These are phyloP conservation scores for Caenorhabditis uteleia DNA, from an alignment of 2,888 invertebrate species.

Conservation along the genomic window DNA sequence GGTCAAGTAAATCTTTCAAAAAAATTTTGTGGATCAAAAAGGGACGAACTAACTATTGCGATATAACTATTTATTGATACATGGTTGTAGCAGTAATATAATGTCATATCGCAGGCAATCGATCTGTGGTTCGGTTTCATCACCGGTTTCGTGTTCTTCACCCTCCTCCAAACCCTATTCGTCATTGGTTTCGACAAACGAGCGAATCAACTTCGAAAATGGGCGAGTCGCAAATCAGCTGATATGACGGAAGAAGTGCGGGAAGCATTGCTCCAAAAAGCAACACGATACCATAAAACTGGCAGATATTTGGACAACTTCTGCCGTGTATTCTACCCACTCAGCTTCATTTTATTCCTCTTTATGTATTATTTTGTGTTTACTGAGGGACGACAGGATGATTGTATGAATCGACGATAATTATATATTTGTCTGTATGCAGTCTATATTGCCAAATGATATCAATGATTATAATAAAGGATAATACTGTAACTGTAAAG, in stretches of 20 bases:
- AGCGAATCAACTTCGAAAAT: constrained; percentile 67
- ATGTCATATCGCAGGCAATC: constrained; percentile 68
- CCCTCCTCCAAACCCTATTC: constrained; percentile 68
- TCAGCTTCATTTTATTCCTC: constrained; percentile 66
- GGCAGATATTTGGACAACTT: constrained; percentile 65
- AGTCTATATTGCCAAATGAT: not conserved
- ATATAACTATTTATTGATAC: too few relatives aligned
- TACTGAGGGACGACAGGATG: constrained; percentile 66
- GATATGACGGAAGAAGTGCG: constrained; percentile 65
- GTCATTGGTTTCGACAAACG: constrained; percentile 69
- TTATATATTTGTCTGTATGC: too few relatives aligned
- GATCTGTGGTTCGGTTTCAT: constrained; percentile 69
- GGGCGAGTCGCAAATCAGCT: constrained; percentile 61
- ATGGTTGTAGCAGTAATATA: too few relatives aligned
- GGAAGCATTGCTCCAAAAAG: constrained; percentile 60
- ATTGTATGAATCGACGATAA: constrained; percentile 46
- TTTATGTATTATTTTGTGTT: constrained; percentile 69
- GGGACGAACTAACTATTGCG: too few relatives aligned
- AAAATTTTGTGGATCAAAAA: too few relatives aligned
- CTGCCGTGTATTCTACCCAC: constrained; percentile 68
- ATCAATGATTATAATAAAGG: not conserved
- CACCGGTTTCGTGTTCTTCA: constrained; percentile 69
- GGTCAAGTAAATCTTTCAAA: not conserved
- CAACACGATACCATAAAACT: constrained; percentile 66
- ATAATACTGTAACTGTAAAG: too few relatives aligned